Evolutionary conservation across 2,797 vertebrate genomes (phyloP).

Genomic region (Sebastes taczanowskii): DNA sequence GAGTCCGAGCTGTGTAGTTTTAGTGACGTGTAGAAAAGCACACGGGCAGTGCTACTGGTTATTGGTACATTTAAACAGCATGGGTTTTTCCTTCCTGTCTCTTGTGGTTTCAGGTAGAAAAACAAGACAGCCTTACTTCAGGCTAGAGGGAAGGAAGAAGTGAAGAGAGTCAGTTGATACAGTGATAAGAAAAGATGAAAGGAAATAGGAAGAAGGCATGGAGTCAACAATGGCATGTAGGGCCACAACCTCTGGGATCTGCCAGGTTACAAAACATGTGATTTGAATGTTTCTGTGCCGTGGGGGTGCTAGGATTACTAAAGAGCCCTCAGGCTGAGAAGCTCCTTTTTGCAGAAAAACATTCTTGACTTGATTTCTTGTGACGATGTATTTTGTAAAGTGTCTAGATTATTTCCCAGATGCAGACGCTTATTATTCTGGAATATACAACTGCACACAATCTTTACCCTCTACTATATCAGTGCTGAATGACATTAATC

Average conservation of each 20-base stretch:
- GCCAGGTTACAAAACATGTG: slow-evolving; percentile 41
- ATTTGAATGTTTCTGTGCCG: slow-evolving; percentile 21
- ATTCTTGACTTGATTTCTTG: background rate
- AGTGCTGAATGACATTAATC: background rate
- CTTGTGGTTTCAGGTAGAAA: slow-evolving; percentile 71
- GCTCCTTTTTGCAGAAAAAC: background rate
- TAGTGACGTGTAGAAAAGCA: no score
- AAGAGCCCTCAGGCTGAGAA: background rate
- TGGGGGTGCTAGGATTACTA: slow-evolving; percentile 48
- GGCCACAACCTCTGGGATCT: slow-evolving; percentile 44
- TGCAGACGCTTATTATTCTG: background rate
- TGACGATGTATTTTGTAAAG: background rate
- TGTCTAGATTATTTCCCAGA: background rate
- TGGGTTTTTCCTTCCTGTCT: slow-evolving; percentile 61
- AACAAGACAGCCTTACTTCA: slow-evolving; percentile 71
- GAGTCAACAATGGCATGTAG: slow-evolving; percentile 76
- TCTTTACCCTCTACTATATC: background rate
- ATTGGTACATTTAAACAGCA: slow-evolving; percentile 75
- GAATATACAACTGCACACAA: background rate
- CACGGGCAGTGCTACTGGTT: slow-evolving; percentile 31
- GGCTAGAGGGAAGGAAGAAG: slow-evolving; percentile 49
- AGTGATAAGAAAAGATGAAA: slow-evolving; percentile 22
- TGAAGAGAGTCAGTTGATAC: background rate
- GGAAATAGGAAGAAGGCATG: slow-evolving; percentile 12
- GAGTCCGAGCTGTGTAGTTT: background rate